Evolutionary conservation across 2,113 vertebrate genomes (phyloP).

Genomic region (Craseonycteris thonglongyai): DNA sequence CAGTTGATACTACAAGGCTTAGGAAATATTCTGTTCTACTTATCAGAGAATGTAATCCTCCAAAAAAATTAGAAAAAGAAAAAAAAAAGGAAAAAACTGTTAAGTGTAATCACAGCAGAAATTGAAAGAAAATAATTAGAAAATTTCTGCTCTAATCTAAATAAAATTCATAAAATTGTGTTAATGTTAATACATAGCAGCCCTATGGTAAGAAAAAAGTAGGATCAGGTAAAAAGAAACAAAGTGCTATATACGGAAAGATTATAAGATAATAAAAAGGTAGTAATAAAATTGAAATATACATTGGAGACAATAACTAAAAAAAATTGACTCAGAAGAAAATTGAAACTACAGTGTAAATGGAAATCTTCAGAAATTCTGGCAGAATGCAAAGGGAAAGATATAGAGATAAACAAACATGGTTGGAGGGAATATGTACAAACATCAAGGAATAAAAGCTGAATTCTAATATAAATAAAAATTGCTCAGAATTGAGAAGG

Average conservation of each 20-base stretch:
- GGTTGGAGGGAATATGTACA: background rate
- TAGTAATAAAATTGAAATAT: background rate
- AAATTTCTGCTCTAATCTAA: background rate
- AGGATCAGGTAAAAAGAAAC: conserved; percentile 2
- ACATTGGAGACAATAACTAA: background rate
- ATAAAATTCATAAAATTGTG: background rate
- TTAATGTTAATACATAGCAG: conserved; percentile 7
- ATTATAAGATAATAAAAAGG: background rate
- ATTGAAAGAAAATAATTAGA: background rate
- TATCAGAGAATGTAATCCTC: background rate
- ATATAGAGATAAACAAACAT: background rate
- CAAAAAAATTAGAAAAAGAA: background rate
- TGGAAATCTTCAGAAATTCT: background rate
- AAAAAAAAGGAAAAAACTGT: background rate
- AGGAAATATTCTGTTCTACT: background rate
- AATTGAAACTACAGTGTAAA: background rate
- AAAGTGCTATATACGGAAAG: background rate
- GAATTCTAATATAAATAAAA: background rate
- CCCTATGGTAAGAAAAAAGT: background rate
- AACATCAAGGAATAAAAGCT: background rate
- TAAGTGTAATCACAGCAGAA: background rate
- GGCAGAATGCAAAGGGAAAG: background rate
- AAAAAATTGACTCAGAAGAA: background rate
- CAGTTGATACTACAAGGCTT: background rate
- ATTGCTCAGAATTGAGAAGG: background rate